A percentile compares a stretch with the other conserved stretches of the same genome.
Conservation (phyloP, 1,140 invertebrate genomes). For the Ladona fulva region DNA sequence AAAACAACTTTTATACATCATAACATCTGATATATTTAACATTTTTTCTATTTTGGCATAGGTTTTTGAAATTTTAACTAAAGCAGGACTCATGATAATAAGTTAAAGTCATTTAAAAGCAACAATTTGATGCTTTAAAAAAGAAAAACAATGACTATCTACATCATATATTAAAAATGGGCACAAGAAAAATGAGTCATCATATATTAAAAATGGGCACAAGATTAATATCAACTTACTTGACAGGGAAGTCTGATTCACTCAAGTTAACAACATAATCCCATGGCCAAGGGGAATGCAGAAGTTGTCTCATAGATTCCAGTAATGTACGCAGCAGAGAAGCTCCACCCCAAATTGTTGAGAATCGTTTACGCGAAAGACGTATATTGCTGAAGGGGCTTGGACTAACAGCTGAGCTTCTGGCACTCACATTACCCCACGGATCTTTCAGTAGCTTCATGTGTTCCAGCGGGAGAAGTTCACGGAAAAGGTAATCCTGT, state of each 20-base stretch:
- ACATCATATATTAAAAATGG: neutral
- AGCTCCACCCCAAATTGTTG: slow-evolving; percentile 98
- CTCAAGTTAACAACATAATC: slow-evolving; percentile 97
- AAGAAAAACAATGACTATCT: neutral
- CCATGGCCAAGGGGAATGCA: slow-evolving; percentile 67
- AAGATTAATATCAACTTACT: slow-evolving; percentile 42
- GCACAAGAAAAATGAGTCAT: neutral
- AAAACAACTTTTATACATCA: neutral
- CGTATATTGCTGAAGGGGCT: slow-evolving; percentile 70
- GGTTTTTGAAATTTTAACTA: neutral
- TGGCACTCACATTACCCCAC: neutral
- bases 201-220: neutral
- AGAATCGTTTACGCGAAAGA: slow-evolving; percentile 65
- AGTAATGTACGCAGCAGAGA: slow-evolving; percentile 86
- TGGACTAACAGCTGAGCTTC: neutral
- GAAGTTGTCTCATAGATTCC: slow-evolving; percentile 66
- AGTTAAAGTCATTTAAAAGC: no score
- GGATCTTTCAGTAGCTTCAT: slow-evolving; percentile 31
- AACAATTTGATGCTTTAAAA: neutral
- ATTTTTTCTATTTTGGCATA: neutral
- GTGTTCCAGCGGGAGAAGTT: slow-evolving; percentile 64
- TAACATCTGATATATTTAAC: no score
- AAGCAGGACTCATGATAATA: neutral
- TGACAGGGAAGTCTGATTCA: slow-evolving; percentile 96
- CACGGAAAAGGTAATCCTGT: slow-evolving; percentile 85